These are phyloP conservation scores for Plodia interpunctella DNA, from an alignment of 1,140 invertebrate genomes.

Conservation along the genomic window DNA sequence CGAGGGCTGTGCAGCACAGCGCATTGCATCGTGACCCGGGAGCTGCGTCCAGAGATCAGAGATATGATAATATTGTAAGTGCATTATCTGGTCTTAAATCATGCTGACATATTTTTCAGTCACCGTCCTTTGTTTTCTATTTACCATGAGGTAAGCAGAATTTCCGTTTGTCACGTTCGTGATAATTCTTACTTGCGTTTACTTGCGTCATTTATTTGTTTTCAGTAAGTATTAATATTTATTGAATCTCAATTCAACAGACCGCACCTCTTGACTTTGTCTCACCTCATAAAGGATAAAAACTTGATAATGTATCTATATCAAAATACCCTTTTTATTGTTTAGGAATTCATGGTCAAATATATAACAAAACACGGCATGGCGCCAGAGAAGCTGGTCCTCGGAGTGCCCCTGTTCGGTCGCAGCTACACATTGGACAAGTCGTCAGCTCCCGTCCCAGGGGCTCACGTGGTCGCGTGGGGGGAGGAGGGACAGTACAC, in stretches of 20 bases:
- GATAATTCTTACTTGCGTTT: too few relatives aligned
- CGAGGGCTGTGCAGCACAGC: constrained; percentile 62
- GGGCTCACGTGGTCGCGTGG: constrained; percentile 72
- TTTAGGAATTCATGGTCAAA: constrained; percentile 71
- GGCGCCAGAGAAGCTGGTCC: constrained; percentile 78
- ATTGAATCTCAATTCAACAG: too few relatives aligned
- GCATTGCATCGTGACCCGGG: constrained; percentile 60
- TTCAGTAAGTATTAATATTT: too few relatives aligned
- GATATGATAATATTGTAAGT: constrained; percentile 66
- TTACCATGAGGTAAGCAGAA: too few relatives aligned
- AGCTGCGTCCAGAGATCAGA: constrained; percentile 51
- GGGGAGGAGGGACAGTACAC: constrained; percentile 82
- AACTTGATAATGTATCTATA: too few relatives aligned
- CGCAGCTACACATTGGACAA: constrained; percentile 79
- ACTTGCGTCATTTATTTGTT: too few relatives aligned
- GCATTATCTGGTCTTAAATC: too few relatives aligned
- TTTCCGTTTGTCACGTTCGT: too few relatives aligned
- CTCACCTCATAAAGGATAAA: too few relatives aligned
- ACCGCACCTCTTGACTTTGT: too few relatives aligned
- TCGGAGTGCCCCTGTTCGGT: constrained; percentile 83
- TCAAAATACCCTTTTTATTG: neutral
- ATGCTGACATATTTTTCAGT: too few relatives aligned
- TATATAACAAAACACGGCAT: constrained; percentile 67
- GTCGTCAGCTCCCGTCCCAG: constrained; percentile 68
- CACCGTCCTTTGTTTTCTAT: too few relatives aligned